Base-by-base conservation (phyloP, 2,797 vertebrate species). In the Sarcoramphus papa region DNA sequence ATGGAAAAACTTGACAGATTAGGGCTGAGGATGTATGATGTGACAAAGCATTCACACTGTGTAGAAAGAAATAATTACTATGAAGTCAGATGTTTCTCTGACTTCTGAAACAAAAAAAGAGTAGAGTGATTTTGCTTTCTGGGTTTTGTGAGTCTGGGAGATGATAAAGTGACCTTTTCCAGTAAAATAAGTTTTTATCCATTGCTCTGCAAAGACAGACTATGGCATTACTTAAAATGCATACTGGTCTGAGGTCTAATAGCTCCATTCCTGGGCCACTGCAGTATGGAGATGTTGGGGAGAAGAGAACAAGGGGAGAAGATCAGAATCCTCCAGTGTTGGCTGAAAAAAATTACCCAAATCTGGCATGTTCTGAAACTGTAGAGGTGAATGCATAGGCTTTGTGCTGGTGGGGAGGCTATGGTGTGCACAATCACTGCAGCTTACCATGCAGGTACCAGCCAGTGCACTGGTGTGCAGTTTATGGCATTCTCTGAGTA, bases 371-470 rank as follows among this genome's bases (percentile, higher is more conserved):
- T 74, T 69, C 30, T 74, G 64, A 21, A 67, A 31, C 56, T 14
- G 41, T 6, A 47, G 48, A 40, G 51, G 22, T 69, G 62, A 59
- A 25, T 24, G 37, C 12, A 1, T 3, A 8, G 64, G 22, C 14
- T 19, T 27, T 5, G 40, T 51, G 57, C 51, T 47, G 51, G 35
- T 14, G 57, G 24, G 43, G 68, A 78, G 63, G 23, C 41, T n/a
- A 1, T 1, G 8, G 43, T 2, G 1, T 7, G 3, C 2, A 1
- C 6, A 6, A 28, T 28, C 14, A 0, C 62, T 15, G 33, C 19
- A 3, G 16, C 28, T 54, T 43, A 3, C 45, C 63, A n/a, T 1
- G 4, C 18, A 3, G 33, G 22, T 47, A 14, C 33, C 59, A 1
- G 2, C 45, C 33, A 16, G 47, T 1, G 20, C 33, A 1, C 51